Evolutionary conservation across 2,888 invertebrate genomes (phyloP), one percentile per base, ranked within the genome.

Genomic region (Troilus luridus): DNA sequence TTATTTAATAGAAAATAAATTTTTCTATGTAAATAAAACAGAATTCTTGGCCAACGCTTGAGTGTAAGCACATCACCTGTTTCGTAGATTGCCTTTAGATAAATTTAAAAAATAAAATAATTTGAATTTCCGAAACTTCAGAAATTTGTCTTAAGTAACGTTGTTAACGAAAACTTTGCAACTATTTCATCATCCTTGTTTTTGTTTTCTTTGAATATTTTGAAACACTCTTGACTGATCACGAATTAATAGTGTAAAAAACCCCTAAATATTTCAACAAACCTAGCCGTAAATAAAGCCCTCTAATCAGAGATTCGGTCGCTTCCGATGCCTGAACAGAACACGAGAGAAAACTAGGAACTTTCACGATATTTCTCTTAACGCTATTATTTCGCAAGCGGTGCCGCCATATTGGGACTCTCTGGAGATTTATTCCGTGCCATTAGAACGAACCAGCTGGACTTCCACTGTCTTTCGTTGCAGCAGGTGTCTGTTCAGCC

Each of bases 301-400:
- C 3, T 3, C 27, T 27, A 77, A 77, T 77, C 41, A 77, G 21
- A 17, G 17, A 41, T 17, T 41, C 17, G 72, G 0, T 77, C 72
- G 72, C 41, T 41, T 41, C 8, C 72, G 72, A 77, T 6, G 72
- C 14, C 12, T 8, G 17, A 27, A 3, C 3, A 77, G 72, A 41
- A 0, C 72, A 77, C 72, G 72, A 41, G 72, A 27, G 85, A 85
- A 85, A 85, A 85, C 56, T 5, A n/a, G 85, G 9, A 56, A 85
- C 56, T 77, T 77, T 77, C 72, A 77, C 72, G 72, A 85, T 85
- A n/a, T 85, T 85, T 56, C 56, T 85, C 56, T n/a, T n/a, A 85
- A 24, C 85, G 19, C n/a, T 85, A 58, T 58, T 56, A 85, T 85
- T 85, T 85, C 85, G n/a, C 54, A 85, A 85, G 85, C 85, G 56